Evolutionary conservation across 2,888 invertebrate species (phyloP), one percentile per base, ranked within the genome.

Genomic region (Pemphredon lugubris): DNA sequence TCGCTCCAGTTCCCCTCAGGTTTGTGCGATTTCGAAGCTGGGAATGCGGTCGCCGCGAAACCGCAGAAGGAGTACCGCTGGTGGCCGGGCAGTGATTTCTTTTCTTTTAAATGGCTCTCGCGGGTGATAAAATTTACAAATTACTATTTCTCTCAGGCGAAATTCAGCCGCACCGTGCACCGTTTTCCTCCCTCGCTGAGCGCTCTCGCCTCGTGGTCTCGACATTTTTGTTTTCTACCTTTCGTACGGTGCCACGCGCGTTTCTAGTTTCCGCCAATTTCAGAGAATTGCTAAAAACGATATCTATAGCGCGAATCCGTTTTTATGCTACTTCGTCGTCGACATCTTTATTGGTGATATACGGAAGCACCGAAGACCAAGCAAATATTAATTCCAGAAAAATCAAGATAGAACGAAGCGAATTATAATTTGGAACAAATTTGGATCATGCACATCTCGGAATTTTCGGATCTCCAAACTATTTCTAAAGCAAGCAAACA

Each of bases 111-210:
- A 83, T 79, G 75, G 77, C 76, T 68, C 79, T 75, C 68, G 48
- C 39, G 71, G 66, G 77, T 78, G 78, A 84, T 83, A 85, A 84
- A 85, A 82, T 81, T 84, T 82, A 79, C 84, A 80, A 81, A 84
- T 85, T 83, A 82, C 81, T 79, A 53, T 64, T 71, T 37, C 34
- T 21, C n/a, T 30, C 9, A 26, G 30, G 21, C 50, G 32, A 11
- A 57, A 58, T 58, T 26, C 23, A 50, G 16, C 16, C 23, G 26
- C 50, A 9, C 30, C 7, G 11, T 16, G 11, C 32, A 23, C 18
- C n/a, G 20, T 23, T 9, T 23, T 13, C 7, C 47, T 9, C 14
- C 6, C 14, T 26, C 16, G 16, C 6, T 11, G 21, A 14, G 7
- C 13, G 11, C n/a, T n/a, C n/a, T n/a, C n/a, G 7, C 23, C 11